Conservation (phyloP, 2,888 invertebrate species). For the Trichacis sp. region DNA sequence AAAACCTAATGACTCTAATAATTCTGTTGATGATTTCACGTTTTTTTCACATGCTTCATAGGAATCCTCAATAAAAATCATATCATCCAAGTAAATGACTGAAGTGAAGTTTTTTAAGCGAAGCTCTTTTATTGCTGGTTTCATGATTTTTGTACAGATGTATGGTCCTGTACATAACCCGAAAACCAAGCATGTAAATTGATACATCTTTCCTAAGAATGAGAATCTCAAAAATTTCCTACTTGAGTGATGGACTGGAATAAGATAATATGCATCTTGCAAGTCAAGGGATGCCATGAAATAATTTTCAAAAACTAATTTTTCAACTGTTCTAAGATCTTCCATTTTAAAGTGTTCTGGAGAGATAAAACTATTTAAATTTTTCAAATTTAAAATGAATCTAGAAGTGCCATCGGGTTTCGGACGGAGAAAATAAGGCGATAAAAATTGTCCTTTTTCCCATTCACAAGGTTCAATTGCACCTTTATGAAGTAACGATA, state of each 20-base stretch:
- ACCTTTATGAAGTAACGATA: slow-evolving; percentile 4
- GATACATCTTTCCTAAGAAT: slow-evolving; percentile 21
- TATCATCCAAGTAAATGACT: slow-evolving; percentile 27
- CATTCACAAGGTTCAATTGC: slow-evolving; percentile 10
- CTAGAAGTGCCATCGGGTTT: slow-evolving; percentile 23
- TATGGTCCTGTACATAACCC: slow-evolving; percentile 23
- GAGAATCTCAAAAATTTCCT: slow-evolving; percentile 38
- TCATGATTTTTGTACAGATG: slow-evolving; percentile 31
- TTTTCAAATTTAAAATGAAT: no score
- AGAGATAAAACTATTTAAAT: slow-evolving; percentile 16
- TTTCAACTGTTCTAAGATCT: slow-evolving; percentile 18
- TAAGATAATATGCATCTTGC: slow-evolving; percentile 28
- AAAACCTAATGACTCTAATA: slow-evolving; percentile 12
- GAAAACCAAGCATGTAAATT: slow-evolving; percentile 42
- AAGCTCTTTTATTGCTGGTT: slow-evolving; percentile 15
- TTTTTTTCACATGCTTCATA: slow-evolving; percentile 10
- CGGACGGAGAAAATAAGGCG: slow-evolving; percentile 10
- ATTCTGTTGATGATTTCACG: not conserved
- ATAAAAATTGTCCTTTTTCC: slow-evolving; percentile 14
- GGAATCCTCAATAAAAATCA: slow-evolving; percentile 13
- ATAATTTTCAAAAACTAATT: slow-evolving; percentile 4
- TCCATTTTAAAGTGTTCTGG: slow-evolving; percentile 27
- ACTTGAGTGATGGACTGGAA: slow-evolving; percentile 18
- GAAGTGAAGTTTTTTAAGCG: slow-evolving; percentile 8
- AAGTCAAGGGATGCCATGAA: slow-evolving; percentile 30